A percentile compares a stretch with the other conserved stretches of the same genome.
Conservation (phyloP, 1,140 invertebrate species). For the Lamellibrachia luymesi region DNA sequence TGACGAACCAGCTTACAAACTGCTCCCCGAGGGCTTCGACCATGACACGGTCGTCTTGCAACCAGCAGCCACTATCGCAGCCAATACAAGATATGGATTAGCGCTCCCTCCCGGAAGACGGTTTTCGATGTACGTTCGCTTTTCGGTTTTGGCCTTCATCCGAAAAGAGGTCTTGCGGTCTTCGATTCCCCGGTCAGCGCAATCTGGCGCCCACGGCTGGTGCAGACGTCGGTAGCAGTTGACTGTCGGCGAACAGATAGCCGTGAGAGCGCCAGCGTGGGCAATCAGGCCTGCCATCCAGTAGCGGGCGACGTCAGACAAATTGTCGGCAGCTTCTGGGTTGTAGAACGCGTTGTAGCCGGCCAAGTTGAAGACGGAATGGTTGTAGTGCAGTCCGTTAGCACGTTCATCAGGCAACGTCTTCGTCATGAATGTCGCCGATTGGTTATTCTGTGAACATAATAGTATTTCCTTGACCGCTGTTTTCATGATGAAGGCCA, state of each 20-base stretch:
- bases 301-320: constrained; percentile 24
- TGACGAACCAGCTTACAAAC: constrained; percentile 23
- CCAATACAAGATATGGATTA: constrained; percentile 29
- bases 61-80: constrained; percentile 30
- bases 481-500: constrained; percentile 23
- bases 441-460: neutral
- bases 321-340: constrained; percentile 16
- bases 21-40: constrained; percentile 24
- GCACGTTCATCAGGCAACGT: neutral
- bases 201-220: constrained; percentile 12
- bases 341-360: constrained; percentile 28
- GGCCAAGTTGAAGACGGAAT: constrained; percentile 29
- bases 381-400: constrained; percentile 30
- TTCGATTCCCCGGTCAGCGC: constrained; percentile 28
- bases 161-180: constrained; percentile 24
- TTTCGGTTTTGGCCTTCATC: constrained; percentile 21
- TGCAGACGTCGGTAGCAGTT: constrained; percentile 32
- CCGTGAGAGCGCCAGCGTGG: constrained; percentile 25
- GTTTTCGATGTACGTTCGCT: constrained; percentile 30
- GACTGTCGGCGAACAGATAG: constrained; percentile 27
- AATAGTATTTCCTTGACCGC: constrained; percentile 30
- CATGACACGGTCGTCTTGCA: constrained; percentile 23
- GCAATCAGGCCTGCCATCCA: constrained; percentile 32
- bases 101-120: constrained; percentile 22
- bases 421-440: constrained; percentile 30